These are phyloP conservation scores for Cariama cristata DNA, from an alignment of 2,113 vertebrate genomes.

Conservation along the genomic window DNA sequence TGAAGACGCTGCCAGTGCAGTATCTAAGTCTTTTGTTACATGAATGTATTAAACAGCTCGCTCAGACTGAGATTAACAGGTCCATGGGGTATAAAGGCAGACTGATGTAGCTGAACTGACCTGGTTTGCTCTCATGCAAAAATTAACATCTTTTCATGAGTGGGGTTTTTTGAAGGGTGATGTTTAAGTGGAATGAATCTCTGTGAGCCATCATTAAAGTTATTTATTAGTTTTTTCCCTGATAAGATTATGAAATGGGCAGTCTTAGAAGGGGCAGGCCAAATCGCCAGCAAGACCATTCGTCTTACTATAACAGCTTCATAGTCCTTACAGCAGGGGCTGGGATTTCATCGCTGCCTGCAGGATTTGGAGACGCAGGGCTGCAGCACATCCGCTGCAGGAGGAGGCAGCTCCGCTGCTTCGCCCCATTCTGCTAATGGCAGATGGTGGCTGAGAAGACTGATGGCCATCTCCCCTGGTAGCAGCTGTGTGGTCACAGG, in stretches of 20 bases:
- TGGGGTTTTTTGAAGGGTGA: neutral
- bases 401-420: neutral
- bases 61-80: neutral
- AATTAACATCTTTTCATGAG: neutral
- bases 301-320: neutral
- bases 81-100: neutral
- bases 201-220: neutral
- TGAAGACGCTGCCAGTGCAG: neutral
- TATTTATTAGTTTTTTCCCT: neutral
- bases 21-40: neutral
- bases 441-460: neutral
- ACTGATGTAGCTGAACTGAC: neutral
- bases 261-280: neutral
- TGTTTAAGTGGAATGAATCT: neutral
- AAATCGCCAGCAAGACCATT: neutral
- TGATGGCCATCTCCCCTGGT: neutral
- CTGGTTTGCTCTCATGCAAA: neutral
- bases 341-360: neutral
- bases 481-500: neutral
- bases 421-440: neutral
- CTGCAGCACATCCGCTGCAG: rapidly evolving
- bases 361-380: rapidly evolving
- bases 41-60: neutral
- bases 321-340: neutral
- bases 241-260: neutral